Evolutionary conservation across 1,140 invertebrate species (phyloP), one percentile per base, ranked within the genome.

Genomic region (Tigriopus japonicus): DNA sequence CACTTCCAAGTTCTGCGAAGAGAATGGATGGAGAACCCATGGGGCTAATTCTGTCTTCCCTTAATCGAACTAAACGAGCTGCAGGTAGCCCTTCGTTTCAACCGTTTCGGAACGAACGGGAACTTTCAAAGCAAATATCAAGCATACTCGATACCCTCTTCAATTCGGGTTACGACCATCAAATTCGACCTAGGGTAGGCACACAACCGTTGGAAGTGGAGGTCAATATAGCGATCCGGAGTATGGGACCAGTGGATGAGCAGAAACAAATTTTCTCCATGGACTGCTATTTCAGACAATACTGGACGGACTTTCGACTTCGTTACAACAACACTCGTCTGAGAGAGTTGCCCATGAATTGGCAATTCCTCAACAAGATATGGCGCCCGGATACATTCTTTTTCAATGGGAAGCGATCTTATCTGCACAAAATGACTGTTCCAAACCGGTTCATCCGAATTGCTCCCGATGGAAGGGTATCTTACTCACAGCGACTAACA

Each of bases 371-470:
- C 6, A 63, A 66, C 55, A 66, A 63, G 58, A 56, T 65, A 42
- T 77, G 76, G 76, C 73, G 71, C 59, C 76, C 76, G 2, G 75
- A 77, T 66, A 77, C 75, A 1, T 75, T 71, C 65, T 73, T 77
- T 60, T 62, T 72, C 19, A 77, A 77, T 67, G 74, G 74, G 9
- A 69, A 69, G 63, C 65, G 67, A 17, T 73, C 71, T 23, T 70
- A 72, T 56, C 68, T 73, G 42, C 74, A 75, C 62, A 74, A 72
- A 63, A 70, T 75, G 21, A 72, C 74, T 5, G 69, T 71, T 41
- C 72, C 72, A 1, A 76, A 76, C 64, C 68, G 71, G 35, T 73
- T 75, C 60, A 67, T 76, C n/a, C 62, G 74, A 14, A 71, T 75
- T 24, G 60, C 67, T 23, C 62, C 67, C 28, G 69, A 73, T 60